Evolutionary conservation across 2,113 vertebrate genomes (phyloP), one percentile per base, ranked within the genome.

Genomic region (Anhinga anhinga): DNA sequence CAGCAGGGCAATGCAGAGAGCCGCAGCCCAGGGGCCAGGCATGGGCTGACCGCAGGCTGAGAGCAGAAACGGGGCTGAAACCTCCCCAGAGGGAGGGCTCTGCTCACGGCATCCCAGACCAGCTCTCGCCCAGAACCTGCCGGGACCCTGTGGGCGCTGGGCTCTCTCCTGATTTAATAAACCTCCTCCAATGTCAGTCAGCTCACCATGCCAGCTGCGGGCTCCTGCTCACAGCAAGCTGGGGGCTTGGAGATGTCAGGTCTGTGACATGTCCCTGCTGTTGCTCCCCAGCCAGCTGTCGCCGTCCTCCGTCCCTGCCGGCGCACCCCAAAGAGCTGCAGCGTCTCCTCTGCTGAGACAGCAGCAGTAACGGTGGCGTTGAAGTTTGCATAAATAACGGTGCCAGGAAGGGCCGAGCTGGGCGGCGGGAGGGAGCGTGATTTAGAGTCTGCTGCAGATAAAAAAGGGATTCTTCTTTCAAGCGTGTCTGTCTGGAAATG

Each of bases 71-170:
- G 5, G 34, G 16, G 45, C 65, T 61, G 50, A 36, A 47, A 8
- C 1, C 19, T 20, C 10, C 19, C 4, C 0, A 1, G 18, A 49
- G 16, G 29, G 56, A 59, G 15, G 11, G 2, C 8, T 62, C 8
- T 29, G 21, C 15, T 36, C 0, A 1, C 0, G 2, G 34, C 49
- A 47, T 30, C 62, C 36, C 45, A 17, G 11, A 2, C 4, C 61
- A 49, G n/a, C 66, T 27, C 23, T 23, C 7, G 3, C 32, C 5
- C 52, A 22, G 23, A 40, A 21, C 49, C 56, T 22, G 65, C 56
- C 1, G 2, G 49, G 30, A 66, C 36, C 26, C 26, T 0, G 5
- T 0, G 4, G 30, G 25, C 4, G 1, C 59, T 1, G 50, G 10
- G 40, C 49, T 66, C 0, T 1, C 36, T 67, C 36, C 42, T 11